Conservation (phyloP, 2,888 invertebrate species). For the Aphodius granarius region DNA sequence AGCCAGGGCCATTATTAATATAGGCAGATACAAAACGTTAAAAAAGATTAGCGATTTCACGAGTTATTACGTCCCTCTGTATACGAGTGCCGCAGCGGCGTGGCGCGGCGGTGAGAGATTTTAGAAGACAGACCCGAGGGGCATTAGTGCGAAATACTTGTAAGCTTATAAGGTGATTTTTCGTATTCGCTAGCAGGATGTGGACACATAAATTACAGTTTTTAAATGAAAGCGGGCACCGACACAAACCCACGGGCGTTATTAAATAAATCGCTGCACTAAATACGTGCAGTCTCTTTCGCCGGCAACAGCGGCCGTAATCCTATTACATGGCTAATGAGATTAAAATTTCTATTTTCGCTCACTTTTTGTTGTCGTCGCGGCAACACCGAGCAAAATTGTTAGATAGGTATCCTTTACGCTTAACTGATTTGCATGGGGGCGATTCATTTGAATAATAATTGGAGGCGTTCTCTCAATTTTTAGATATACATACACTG, state of each 20-base stretch:
- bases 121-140: not conserved
- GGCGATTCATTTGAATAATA: too few relatives aligned
- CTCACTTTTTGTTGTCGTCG: slow-evolving; percentile 1
- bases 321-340: slow-evolving; percentile 13
- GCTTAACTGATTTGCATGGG: not conserved
- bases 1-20: not conserved
- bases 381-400: not conserved
- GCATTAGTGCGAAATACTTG: not conserved
- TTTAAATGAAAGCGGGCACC: not conserved
- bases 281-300: slow-evolving; percentile 1
- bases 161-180: not conserved
- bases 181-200: not conserved
- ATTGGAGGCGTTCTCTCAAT: too few relatives aligned
- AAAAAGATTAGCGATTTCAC: not conserved
- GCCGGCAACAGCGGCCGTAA: slow-evolving; percentile 2
- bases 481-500: too few relatives aligned
- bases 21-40: not conserved
- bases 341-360: slow-evolving; percentile 8
- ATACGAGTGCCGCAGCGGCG: not conserved
- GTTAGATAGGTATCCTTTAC: not conserved
- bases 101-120: too few relatives aligned
- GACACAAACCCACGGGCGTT: not conserved
- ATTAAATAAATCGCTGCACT: not conserved
- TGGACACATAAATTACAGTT: not conserved
- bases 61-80: not conserved